Percentiles rank a stretch among this genome's conserved stretches.
These are phyloP conservation scores for Seriola rivoliana DNA, from an alignment of 2,113 vertebrate species.

Conservation along the genomic window DNA sequence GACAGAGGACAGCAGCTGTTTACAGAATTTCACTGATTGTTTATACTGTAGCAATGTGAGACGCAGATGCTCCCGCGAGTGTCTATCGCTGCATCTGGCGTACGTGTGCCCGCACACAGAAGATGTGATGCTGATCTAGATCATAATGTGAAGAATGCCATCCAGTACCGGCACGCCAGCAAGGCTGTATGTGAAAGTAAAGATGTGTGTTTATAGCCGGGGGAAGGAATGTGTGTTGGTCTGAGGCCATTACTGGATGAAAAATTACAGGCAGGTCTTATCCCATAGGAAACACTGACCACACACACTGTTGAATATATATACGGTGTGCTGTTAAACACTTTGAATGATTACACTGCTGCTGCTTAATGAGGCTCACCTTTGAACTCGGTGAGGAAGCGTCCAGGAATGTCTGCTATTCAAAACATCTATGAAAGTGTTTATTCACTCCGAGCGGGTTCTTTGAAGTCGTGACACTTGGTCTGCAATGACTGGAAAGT, in stretches of 20 bases:
- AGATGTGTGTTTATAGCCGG: conserved; percentile 28
- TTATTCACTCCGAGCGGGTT: conserved; percentile 18
- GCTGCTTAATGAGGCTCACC: conserved; percentile 52
- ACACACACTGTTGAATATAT: not conserved
- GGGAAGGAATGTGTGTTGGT: conserved; percentile 58
- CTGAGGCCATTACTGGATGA: conserved; percentile 32
- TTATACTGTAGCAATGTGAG: conserved; percentile 48
- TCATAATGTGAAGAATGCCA: conserved; percentile 55
- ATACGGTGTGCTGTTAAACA: conserved; percentile 7
- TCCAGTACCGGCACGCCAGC: conserved; percentile 60
- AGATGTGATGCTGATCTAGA: conserved; percentile 60
- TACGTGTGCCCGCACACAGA: conserved; percentile 74
- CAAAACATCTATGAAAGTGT: conserved; percentile 57
- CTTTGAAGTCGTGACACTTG: conserved; percentile 28
- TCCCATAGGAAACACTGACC: conserved; percentile 32
- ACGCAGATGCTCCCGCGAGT: not conserved
- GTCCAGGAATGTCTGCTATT: conserved; percentile 69
- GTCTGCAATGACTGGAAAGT: conserved; percentile 25
- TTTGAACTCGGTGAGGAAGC: conserved; percentile 39
- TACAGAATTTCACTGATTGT: conserved; percentile 59
- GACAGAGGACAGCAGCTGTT: conserved; percentile 61
- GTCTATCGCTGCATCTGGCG: conserved; percentile 55
- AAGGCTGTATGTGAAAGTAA: not conserved
- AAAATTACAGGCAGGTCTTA: conserved; percentile 18
- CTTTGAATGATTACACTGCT: conserved; percentile 34